A percentile compares a stretch with the other conserved stretches of the same genome.
Evolutionary conservation across 2,797 vertebrate genomes (phyloP).

Genomic region (Telmatherina bonti): DNA sequence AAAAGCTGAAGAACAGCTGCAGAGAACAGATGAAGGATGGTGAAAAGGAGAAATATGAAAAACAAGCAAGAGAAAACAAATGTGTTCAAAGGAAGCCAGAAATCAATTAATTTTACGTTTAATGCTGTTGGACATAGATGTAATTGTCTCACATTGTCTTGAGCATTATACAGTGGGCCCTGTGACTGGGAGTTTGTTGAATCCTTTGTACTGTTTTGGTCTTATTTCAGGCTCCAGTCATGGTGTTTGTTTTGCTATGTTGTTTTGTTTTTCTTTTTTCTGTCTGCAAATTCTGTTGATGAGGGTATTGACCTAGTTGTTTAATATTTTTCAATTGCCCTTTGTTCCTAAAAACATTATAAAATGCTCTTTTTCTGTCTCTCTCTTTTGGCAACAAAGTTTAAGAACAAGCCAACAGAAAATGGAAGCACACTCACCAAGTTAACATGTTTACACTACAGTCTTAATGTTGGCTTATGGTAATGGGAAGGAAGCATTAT

Average conservation of each 20-base stretch:
- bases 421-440: slow-evolving; percentile 85
- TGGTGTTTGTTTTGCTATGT: slow-evolving; percentile 63
- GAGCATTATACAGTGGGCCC: slow-evolving; percentile 57
- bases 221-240: slow-evolving; percentile 64
- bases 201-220: slow-evolving; percentile 66
- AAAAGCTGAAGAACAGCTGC: slow-evolving; percentile 70
- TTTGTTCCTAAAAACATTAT: slow-evolving; percentile 61
- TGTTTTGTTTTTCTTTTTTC: slow-evolving; percentile 42
- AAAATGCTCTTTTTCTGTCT: slow-evolving; percentile 30
- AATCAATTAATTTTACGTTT: slow-evolving; percentile 54
- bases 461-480: slow-evolving; percentile 75
- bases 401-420: slow-evolving; percentile 73
- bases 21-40: slow-evolving; percentile 33
- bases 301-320: slow-evolving; percentile 59
- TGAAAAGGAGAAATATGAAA: slow-evolving; percentile 19
- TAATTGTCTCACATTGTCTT: slow-evolving; percentile 67
- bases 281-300: slow-evolving; percentile 59
- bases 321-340: slow-evolving; percentile 71
- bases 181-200: slow-evolving; percentile 55
- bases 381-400: slow-evolving; percentile 44
- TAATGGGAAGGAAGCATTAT: slow-evolving; percentile 44
- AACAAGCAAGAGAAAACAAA: slow-evolving; percentile 14
- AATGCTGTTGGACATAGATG: slow-evolving; percentile 60
- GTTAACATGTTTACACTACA: slow-evolving; percentile 83
- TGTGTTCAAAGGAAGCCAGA: slow-evolving; percentile 54